Base-by-base conservation (phyloP, 2,113 vertebrate genomes). In the Eidolon helvum region DNA sequence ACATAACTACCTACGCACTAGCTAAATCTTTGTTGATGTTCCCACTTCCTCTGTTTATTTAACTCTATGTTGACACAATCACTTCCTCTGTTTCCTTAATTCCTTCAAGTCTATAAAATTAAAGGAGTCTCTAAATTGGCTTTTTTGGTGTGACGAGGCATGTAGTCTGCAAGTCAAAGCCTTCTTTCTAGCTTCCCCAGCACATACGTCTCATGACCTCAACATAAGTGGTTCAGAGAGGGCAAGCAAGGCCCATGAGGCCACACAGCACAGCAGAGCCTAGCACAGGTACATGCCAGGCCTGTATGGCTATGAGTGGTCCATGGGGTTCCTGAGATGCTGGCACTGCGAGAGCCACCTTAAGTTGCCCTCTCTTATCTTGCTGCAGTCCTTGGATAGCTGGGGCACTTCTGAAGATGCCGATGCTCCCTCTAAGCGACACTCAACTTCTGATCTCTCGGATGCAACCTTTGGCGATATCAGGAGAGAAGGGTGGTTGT, bases 391-490 rank as follows among this genome's bases (percentile, higher is more conserved):
- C 92, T 98, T 99, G 98, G 99, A 99, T 82, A 99, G 99, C 98
- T 98, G 99, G 33, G 99, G 99, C 28, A 98, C 99, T 0, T 99
- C 99, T 0, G 99, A 99, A 97, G 99, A 99, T 22, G 98, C 98
- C 8, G 97, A 97, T 12, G 98, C 98, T n/a, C 98, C 99, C 33
- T 99, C 99, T 43, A 99, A 99, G 86, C 98, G 99, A 1, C 99
- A 99, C 97, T 99, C 99, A 0, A 99, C 99, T 91, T 99, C 99
- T 12, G 99, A 99, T 98, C 99, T 99, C 98, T 99, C 99, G 19
- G 99, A 99, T 87, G 97, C 99, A 38, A 98, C 98, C n/a, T 99
- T 99, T 98, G 99, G 99, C 16, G 99, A 99, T 83, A 98, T 99
- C 95, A 99, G 99, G 97, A 99, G 98, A 95, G 99, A 99, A 98